Evolutionary conservation across 2,113 vertebrate species (phyloP), one percentile per base, ranked within the genome.

Genomic region (Triplophysa dalaica): DNA sequence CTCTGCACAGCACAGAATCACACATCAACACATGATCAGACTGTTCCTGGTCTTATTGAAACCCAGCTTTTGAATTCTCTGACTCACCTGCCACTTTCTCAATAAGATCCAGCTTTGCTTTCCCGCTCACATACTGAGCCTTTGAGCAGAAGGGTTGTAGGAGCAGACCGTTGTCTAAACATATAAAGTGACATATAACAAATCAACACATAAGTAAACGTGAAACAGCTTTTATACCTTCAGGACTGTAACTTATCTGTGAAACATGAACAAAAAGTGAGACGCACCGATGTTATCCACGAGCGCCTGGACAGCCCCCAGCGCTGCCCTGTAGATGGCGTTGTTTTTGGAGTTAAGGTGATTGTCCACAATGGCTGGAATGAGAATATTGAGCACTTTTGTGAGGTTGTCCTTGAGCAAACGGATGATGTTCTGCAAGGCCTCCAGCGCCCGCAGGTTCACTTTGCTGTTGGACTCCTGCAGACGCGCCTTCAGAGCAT

Each of bases 391-490:
- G 86, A 98, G 92, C 76, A 98, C 92, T 26, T 94, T 95, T 22
- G 94, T 92, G 2, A 98, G 84, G 48, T 91, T 90, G 85, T 98
- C 94, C 67, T 92, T 93, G 83, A 99, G 90, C 89, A 94, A 73
- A 0, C 89, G 89, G 76, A 95, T 90, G 86, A 99, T 94, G 88
- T 90, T 94, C 84, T 94, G 94, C 81, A 98, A 91, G 5, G 95
- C 90, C 90, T 98, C 95, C 41, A 98, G 81, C 67, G 96, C 97
- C 21, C 92, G 88, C 73, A 95, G 92, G 84, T 93, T 98, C 62
- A 98, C 96, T 88, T 99, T 98, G 81, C 95, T 95, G 90, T 99
- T 98, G 29, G 95, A 97, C 89, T 98, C 97, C 64, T 95, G 95
- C 48, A 99, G 90, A 60, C 96, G 90, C 77, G 92, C 91, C 89